phyloP scores from a whole-genome alignment of 2,113 vertebrate species.

The Caloenas nicobarica region DNA sequence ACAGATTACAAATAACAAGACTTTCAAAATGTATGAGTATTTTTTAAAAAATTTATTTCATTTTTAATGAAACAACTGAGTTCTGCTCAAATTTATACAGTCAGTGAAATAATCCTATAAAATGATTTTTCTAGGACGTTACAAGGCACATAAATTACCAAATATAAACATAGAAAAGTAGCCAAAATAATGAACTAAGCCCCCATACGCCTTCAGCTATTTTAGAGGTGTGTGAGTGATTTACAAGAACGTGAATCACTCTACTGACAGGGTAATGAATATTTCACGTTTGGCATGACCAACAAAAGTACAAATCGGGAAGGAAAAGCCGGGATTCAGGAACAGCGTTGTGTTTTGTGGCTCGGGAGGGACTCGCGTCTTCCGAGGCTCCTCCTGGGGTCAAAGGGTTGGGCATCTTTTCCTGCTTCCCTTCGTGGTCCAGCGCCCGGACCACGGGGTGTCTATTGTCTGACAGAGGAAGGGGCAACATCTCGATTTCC shows the following conservation, averaged over 20 bases:
- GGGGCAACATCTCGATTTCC: not conserved
- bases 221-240: constrained; percentile 8
- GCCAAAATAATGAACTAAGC: constrained; percentile 41
- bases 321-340: not conserved
- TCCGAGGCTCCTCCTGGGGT: not conserved
- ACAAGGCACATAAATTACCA: constrained; percentile 67
- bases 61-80: constrained; percentile 43
- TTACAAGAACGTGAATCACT: constrained; percentile 5
- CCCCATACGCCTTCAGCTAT: not conserved
- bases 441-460: too few relatives aligned
- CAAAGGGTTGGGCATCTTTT: not conserved
- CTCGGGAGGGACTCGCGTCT: not conserved
- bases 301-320: not conserved
- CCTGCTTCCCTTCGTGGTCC: fast-evolving
- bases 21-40: not conserved
- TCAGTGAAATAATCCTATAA: constrained; percentile 58
- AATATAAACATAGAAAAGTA: constrained; percentile 58
- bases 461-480: not conserved
- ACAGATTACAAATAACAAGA: not conserved
- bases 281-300: not conserved
- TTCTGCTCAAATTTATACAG: constrained; percentile 60
- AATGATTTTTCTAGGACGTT: constrained; percentile 49
- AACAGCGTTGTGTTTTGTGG: not conserved
- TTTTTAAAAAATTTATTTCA: constrained; percentile 46
- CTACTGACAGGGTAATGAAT: not conserved